Evolutionary conservation across 1,140 invertebrate genomes (phyloP).

Genomic region (Lysiphlebus fabarum): DNA sequence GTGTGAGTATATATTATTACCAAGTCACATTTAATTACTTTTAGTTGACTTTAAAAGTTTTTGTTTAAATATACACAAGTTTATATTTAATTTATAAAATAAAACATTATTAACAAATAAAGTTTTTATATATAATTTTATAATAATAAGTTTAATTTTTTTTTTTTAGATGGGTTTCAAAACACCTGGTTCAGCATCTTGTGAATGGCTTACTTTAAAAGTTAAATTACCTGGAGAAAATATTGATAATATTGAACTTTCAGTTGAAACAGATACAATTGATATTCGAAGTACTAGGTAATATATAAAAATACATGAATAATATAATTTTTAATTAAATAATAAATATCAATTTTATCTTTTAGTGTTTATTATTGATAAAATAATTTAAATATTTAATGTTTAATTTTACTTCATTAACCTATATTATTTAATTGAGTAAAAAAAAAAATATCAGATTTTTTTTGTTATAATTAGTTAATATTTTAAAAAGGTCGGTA

Average conservation of each 20-base stretch:
- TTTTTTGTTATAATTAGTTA: no score
- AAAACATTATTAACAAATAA: no score
- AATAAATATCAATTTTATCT: background rate
- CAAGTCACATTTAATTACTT: no score
- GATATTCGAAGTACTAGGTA: conserved; percentile 61
- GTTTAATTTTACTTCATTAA: conserved; percentile 21
- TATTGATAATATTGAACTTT: conserved; percentile 64
- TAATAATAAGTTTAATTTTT: conserved; percentile 11
- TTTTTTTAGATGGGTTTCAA: conserved; percentile 75
- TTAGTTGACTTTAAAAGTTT: no score
- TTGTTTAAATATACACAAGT: no score
- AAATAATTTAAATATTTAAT: background rate
- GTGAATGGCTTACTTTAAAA: conserved; percentile 77
- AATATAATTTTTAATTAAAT: conserved; percentile 19
- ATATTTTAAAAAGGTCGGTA: no score
- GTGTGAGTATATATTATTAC: no score
- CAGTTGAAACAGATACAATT: conserved; percentile 67
- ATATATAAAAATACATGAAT: conserved; percentile 16
- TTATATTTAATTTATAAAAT: no score
- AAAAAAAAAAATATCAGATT: no score
- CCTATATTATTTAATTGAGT: no score
- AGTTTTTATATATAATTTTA: background rate
- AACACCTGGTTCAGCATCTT: conserved; percentile 76
- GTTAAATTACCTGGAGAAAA: conserved; percentile 72
- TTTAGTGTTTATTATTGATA: background rate